Evolutionary conservation across 1,140 invertebrate genomes (phyloP).

Genomic region (Papilio dardanus): DNA sequence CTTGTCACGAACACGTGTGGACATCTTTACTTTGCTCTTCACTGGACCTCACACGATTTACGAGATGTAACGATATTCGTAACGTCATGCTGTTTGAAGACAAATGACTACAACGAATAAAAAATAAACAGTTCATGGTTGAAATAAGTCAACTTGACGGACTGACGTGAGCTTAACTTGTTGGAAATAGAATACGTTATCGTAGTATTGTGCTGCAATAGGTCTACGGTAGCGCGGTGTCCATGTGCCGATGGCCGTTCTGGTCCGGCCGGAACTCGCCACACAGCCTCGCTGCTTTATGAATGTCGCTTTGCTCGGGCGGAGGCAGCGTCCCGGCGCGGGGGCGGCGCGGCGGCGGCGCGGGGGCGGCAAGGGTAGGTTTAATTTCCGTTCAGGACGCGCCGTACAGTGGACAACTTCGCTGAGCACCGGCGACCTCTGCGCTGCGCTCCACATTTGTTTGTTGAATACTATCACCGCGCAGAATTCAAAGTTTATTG

Average conservation of each 20-base stretch:
- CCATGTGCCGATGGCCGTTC: background rate
- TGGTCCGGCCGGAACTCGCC: background rate
- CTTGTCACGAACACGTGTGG: background rate
- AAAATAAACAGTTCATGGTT: no score
- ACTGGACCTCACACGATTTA: no score
- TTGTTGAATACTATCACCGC: background rate
- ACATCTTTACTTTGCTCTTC: background rate
- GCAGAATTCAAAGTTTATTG: background rate
- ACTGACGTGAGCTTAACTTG: background rate
- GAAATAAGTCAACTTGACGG: no score
- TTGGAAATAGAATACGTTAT: background rate
- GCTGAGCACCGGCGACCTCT: background rate
- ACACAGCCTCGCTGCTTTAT: background rate
- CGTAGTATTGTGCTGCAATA: background rate
- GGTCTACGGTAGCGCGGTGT: background rate
- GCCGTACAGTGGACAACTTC: background rate
- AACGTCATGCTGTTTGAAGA: no score
- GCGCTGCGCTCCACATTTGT: background rate
- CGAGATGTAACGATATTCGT: no score
- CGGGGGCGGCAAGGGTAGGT: no score
- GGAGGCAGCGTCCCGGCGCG: background rate
- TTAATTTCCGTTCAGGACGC: constrained; percentile 31
- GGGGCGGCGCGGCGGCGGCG: no score
- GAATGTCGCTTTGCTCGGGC: background rate
- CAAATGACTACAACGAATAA: no score